These are phyloP conservation scores for Anas platyrhynchos DNA, from an alignment of 2,113 vertebrate genomes.

Conservation along the genomic window DNA sequence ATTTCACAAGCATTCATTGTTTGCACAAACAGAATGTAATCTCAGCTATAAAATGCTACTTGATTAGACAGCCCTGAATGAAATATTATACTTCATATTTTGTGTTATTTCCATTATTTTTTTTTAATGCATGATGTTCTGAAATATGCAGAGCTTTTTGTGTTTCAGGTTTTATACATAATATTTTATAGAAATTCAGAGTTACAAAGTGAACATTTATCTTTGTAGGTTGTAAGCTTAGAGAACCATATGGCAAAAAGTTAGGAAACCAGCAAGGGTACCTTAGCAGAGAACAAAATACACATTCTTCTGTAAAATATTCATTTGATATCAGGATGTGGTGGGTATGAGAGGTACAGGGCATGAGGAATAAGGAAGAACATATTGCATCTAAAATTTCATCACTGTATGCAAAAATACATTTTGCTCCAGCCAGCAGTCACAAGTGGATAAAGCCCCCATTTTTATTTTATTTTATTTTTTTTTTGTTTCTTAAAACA, in stretches of 20 bases:
- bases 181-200: neutral
- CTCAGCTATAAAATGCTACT: neutral
- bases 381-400: neutral
- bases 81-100: neutral
- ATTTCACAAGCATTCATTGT: neutral
- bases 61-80: neutral
- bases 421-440: neutral
- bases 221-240: neutral
- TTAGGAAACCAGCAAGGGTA: neutral
- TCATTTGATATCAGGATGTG: neutral
- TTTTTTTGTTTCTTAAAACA: neutral
- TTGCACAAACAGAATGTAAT: neutral
- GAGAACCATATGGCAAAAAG: neutral
- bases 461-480: neutral
- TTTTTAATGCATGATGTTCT: neutral
- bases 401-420: neutral
- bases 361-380: neutral
- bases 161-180: neutral
- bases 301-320: neutral
- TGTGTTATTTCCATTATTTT: neutral
- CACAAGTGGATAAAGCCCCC: neutral
- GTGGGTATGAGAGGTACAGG: neutral
- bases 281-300: neutral
- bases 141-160: neutral
- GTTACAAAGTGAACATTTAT: neutral